Evolutionary conservation across 2,888 invertebrate genomes (phyloP).

Genomic region (Barypeithes pellucidus): DNA sequence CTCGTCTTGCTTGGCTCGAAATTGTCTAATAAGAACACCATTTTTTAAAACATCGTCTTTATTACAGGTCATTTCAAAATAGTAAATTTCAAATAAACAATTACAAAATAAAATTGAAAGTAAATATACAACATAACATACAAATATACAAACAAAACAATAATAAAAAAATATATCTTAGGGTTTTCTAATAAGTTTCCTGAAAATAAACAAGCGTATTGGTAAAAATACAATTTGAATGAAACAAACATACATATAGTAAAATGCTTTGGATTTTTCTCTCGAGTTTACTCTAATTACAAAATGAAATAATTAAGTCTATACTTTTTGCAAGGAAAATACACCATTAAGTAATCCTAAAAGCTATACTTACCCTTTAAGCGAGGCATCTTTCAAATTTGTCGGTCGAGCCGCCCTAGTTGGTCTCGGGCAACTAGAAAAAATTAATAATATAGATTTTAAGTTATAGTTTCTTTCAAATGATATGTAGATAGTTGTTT

Average conservation of each 20-base stretch:
- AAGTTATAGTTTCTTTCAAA: no score
- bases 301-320: no score
- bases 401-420: constrained; percentile 34
- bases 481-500: no score
- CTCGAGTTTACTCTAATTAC: no score
- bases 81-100: neutral
- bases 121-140: neutral
- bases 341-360: neutral
- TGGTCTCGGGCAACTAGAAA: constrained; percentile 17
- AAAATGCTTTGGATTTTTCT: neutral
- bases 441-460: neutral
- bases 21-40: no score
- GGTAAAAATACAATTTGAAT: constrained; percentile 2
- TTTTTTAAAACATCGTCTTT: neutral
- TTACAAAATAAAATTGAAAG: neutral
- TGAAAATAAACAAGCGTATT: constrained; percentile 13
- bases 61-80: neutral
- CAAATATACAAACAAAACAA: neutral
- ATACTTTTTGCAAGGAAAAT: no score
- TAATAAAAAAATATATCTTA: neutral
- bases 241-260: neutral
- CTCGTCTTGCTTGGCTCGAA: no score
- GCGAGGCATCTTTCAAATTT: constrained; percentile 33
- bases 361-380: constrained; percentile 29
- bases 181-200: constrained; percentile 24